Evolutionary conservation across 2,113 vertebrate genomes (phyloP), one percentile per base, ranked within the genome.

Genomic region (Emydura subglobosa): DNA sequence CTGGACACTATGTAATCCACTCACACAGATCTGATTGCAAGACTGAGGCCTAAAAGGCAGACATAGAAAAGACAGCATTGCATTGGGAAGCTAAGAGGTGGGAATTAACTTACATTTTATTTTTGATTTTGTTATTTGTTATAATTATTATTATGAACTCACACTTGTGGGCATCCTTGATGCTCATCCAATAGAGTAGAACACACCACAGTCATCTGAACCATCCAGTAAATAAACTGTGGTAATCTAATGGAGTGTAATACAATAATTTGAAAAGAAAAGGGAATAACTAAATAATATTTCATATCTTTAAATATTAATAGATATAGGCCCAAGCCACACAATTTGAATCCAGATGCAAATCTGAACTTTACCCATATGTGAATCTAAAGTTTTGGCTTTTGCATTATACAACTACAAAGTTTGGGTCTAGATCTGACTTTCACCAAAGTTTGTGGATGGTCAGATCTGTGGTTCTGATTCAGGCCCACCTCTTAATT

Each of bases 151-250:
- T 92, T 93, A 93, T 68, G 92, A 94, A 78, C 91, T 96, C 92
- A 78, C 85, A 94, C 9, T 7, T 49, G 6, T 94, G 90, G 96
- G 34, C 87, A 96, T 85, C 96, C 81, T 51, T 96, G 88, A 96
- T 29, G 83, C 1, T 72, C 8, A 79, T 44, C 80, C 82, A 95
- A 94, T 80, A 80, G 74, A 88, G 87, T n/a, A 96, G 96, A 86
- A 96, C 96, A 92, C 88, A 93, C 39, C 47, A 89, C 17, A 68
- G 83, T 93, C 85, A 91, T 94, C 83, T 72, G n/a, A 94, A 94
- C 85, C 95, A 93, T 82, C 6, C n/a, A 83, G 76, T 90, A 85
- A 95, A 92, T n/a, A 90, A 83, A 50, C 57, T 4, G 2, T 42
- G 91, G 57, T 24, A 51, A 86, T 21, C 17, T 29, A 87, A 76